Evolutionary conservation across 2,888 invertebrate species (phyloP).

Genomic region (Leucozona laternaria): DNA sequence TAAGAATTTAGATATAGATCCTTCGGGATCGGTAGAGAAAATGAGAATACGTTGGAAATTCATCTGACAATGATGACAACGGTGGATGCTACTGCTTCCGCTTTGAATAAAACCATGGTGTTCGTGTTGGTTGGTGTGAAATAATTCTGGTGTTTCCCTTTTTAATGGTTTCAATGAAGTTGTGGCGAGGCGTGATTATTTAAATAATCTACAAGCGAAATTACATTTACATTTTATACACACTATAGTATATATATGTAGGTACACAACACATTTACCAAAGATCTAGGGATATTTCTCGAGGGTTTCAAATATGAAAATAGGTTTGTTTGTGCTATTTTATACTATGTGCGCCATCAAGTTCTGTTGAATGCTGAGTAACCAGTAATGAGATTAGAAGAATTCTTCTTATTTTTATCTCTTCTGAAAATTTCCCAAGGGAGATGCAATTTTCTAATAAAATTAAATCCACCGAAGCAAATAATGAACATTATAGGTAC

Average conservation of each 20-base stretch:
- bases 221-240: constrained; percentile 38
- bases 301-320: constrained; percentile 21
- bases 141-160: constrained; percentile 32
- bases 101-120: background rate
- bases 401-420: constrained; percentile 8
- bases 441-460: constrained; percentile 21
- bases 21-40: constrained; percentile 13
- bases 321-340: background rate
- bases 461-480: constrained; percentile 17
- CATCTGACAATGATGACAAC: constrained; percentile 18
- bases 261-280: too few species aligned
- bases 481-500: constrained; percentile 1
- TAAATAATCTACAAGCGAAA: constrained; percentile 37
- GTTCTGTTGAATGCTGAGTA: background rate
- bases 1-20: constrained; percentile 40
- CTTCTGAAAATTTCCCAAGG: background rate
- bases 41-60: constrained; percentile 15
- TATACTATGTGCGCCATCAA: background rate
- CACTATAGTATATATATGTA: background rate
- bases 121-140: constrained; percentile 7
- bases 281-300: background rate
- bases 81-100: background rate
- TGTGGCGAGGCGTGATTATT: constrained; percentile 41
- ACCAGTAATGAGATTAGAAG: constrained; percentile 3
- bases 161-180: constrained; percentile 36